phyloP scores from a whole-genome alignment of 2,888 invertebrate genomes.

The Drosophila macrospina region DNA sequence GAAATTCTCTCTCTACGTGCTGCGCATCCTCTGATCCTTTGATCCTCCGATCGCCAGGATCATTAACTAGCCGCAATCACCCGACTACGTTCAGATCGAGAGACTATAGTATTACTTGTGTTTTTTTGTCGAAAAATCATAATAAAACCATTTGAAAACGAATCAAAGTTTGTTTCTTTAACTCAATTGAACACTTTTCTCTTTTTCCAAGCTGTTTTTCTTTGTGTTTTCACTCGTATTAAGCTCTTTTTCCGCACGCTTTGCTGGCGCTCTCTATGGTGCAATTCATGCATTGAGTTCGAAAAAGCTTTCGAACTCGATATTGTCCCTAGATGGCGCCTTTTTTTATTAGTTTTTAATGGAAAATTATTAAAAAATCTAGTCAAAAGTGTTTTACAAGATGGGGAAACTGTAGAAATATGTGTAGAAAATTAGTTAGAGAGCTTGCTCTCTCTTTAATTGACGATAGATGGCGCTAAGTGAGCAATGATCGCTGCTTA shows the following conservation, averaged over 20 bases:
- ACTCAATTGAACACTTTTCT: background rate
- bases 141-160: conserved; percentile 68
- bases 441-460: background rate
- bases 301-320: conserved; percentile 63
- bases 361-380: background rate
- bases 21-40: conserved; percentile 31
- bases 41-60: conserved; percentile 26
- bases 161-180: background rate
- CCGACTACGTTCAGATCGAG: conserved; percentile 23
- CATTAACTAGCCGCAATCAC: conserved; percentile 34
- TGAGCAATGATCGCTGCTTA: background rate
- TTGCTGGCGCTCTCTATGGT: conserved; percentile 53
- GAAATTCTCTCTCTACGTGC: conserved; percentile 21
- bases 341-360: background rate
- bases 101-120: conserved; percentile 83
- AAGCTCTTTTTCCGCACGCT: conserved; percentile 19
- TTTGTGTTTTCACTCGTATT: conserved; percentile 9
- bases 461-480: conserved; percentile 1
- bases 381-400: background rate
- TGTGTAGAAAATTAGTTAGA: background rate
- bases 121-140: conserved; percentile 77
- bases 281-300: conserved; percentile 16
- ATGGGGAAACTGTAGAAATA: background rate
- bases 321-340: conserved; percentile 61
- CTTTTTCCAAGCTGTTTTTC: background rate